Conservation (phyloP, 1,140 invertebrate species). For the Oncopeltus fasciatus region DNA sequence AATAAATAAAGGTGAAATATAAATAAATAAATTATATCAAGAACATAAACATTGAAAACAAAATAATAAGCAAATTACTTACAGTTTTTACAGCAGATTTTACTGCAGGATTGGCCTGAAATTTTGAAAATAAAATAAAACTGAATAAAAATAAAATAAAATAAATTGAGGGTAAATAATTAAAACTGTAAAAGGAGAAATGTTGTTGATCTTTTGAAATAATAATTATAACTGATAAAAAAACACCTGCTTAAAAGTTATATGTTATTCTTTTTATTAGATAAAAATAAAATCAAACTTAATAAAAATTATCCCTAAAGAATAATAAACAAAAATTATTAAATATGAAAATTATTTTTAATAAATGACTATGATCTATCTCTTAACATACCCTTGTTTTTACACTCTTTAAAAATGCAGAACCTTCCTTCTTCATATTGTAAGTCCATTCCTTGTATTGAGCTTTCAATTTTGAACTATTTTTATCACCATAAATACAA, state of each 20-base stretch:
- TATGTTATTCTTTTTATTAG: no score
- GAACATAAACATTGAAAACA: not conserved
- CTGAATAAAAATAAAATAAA: conserved; percentile 21
- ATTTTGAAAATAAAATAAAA: conserved; percentile 30
- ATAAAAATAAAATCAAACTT: no score
- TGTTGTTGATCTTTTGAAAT: no score
- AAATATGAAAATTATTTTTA: no score
- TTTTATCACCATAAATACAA: conserved; percentile 69
- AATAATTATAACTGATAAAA: no score
- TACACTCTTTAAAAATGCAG: conserved; percentile 56
- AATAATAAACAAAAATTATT: no score
- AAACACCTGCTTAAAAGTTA: no score
- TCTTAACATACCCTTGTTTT: conserved; percentile 47
- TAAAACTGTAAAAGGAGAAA: no score
- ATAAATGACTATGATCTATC: no score
- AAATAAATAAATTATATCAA: not conserved
- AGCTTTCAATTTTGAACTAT: conserved; percentile 55
- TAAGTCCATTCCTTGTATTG: conserved; percentile 62
- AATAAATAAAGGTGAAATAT: no score
- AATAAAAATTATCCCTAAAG: no score
- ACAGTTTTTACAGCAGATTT: conserved; percentile 69
- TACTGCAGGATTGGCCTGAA: conserved; percentile 65
- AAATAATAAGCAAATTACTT: conserved; percentile 30
- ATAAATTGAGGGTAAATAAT: conserved; percentile 17
- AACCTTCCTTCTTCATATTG: conserved; percentile 47